phyloP scores from a whole-genome alignment of 2,888 invertebrate genomes.

The Drosophila borealis region DNA sequence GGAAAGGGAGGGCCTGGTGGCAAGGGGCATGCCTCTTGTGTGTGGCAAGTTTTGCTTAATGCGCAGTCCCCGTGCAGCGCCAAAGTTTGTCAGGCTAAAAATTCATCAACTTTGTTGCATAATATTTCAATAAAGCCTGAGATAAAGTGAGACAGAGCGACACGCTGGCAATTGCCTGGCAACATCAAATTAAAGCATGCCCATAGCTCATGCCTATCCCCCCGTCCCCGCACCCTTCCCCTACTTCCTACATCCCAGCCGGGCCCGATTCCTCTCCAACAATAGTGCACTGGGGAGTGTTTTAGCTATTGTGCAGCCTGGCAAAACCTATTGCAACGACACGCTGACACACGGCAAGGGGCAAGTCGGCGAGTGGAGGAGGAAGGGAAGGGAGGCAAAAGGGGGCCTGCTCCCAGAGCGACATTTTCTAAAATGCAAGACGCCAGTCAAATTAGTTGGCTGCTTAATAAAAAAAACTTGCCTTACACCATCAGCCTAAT shows the following conservation, averaged over 20 bases:
- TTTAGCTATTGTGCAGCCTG: slow-evolving; percentile 53
- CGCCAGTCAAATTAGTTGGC: slow-evolving; percentile 63
- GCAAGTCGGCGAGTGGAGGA: not conserved
- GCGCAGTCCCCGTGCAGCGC: slow-evolving; percentile 68
- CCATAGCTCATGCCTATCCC: slow-evolving; percentile 18
- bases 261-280: slow-evolving; percentile 10
- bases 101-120: slow-evolving; percentile 81
- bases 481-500: slow-evolving; percentile 45
- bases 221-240: not conserved
- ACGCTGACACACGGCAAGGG: not conserved
- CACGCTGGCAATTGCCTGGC: slow-evolving; percentile 11
- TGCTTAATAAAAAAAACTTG: slow-evolving; percentile 61
- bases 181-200: slow-evolving; percentile 74
- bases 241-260: slow-evolving; percentile 3
- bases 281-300: slow-evolving; percentile 76
- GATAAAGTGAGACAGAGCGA: slow-evolving; percentile 3
- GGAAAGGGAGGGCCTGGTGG: not conserved
- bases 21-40: slow-evolving; percentile 11
- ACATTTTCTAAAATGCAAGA: slow-evolving; percentile 44
- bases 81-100: slow-evolving; percentile 68
- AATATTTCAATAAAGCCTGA: slow-evolving; percentile 74
- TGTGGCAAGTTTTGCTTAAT: slow-evolving; percentile 67
- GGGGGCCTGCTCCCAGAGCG: slow-evolving; percentile 19
- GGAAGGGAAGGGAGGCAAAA: not conserved
- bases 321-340: slow-evolving; percentile 33